Evolutionary conservation across 2,888 invertebrate genomes (phyloP), one percentile per base, ranked within the genome.

Genomic region (Euproctis similis): DNA sequence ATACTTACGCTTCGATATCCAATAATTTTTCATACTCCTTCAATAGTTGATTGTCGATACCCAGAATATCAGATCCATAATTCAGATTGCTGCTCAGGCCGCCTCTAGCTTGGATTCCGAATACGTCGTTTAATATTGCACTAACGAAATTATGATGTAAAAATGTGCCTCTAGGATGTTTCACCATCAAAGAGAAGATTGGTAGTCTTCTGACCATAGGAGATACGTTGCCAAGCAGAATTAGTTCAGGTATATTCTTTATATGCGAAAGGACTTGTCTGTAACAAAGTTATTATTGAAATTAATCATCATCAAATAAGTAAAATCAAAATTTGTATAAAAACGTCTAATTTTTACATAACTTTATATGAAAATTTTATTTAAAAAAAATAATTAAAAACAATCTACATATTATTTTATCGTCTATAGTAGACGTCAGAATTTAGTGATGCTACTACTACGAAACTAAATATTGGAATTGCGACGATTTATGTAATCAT

Each of bases 121-220:
- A 96, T 12, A 97, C 89, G 59, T 97, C 96, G 60, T 96, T 96
- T 23, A 97, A 86, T 10, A 96, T 87, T 6, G 94, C 92, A 47
- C 92, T 92, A 6, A 96, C 90, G 77, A 92, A 90, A 74, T 95
- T 95, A 70, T 96, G 94, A 67, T 96, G 96, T 1, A 96, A 87
- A 64, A 93, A 95, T 8, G 92, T 90, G 16, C 94, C 93, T 19
- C 91, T 80, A 0, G 91, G 90, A 66, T 95, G 93, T 45, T 92
- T 88, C 27, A 96, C 90, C 82, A 96, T 88, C 56, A 96, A 90
- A 3, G 95, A 95, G 67, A 96, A 93, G 31, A 95, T 90, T 2
- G 96, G 93, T 12, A 96, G 85, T 23, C 92, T 82, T 49, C 91
- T 87, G 12, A 88, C 85, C 5, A 88, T 88, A 1, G 89, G 87